Conservation (phyloP, 2,113 vertebrate species). For the Nannobrachium achirus region DNA sequence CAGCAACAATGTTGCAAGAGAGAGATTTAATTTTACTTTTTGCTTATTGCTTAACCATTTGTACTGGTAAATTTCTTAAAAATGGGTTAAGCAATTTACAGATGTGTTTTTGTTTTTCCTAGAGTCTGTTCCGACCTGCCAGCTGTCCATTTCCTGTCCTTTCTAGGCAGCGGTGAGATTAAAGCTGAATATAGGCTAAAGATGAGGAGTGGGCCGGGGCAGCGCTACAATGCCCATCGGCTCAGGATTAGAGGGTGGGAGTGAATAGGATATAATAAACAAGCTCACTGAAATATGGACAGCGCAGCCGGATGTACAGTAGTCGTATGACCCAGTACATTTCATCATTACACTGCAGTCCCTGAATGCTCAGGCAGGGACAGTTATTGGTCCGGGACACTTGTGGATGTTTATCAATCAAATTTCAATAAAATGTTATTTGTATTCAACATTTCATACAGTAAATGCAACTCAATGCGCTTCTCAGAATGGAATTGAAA, state of each 20-base stretch:
- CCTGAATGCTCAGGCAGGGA: slow-evolving; percentile 48
- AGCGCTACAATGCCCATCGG: slow-evolving; percentile 41
- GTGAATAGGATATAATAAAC: slow-evolving; percentile 61
- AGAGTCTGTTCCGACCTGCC: slow-evolving; percentile 23
- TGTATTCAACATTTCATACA: too few relatives aligned
- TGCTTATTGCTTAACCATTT: neutral
- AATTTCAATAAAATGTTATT: too few relatives aligned
- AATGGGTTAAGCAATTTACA: neutral
- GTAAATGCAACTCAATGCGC: too few relatives aligned
- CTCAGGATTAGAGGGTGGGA: slow-evolving; percentile 61
- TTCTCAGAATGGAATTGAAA: too few relatives aligned
- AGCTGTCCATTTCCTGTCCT: slow-evolving; percentile 18
- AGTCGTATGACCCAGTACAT: slow-evolving; percentile 45
- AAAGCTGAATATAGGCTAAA: slow-evolving; percentile 40
- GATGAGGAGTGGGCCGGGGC: slow-evolving; percentile 48
- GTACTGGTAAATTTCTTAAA: too few relatives aligned
- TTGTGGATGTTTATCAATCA: too few relatives aligned
- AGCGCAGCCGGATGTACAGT: slow-evolving; percentile 38
- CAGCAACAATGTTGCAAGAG: neutral
- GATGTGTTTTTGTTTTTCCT: slow-evolving; percentile 13
- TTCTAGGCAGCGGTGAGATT: slow-evolving; percentile 63
- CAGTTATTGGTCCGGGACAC: slow-evolving; percentile 41
- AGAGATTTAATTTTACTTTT: neutral
- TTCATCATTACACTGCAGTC: slow-evolving; percentile 42
- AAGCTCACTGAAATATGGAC: slow-evolving; percentile 59